These are phyloP conservation scores for Vireo griseus DNA, from an alignment of 2,797 vertebrate species.

Conservation along the genomic window DNA sequence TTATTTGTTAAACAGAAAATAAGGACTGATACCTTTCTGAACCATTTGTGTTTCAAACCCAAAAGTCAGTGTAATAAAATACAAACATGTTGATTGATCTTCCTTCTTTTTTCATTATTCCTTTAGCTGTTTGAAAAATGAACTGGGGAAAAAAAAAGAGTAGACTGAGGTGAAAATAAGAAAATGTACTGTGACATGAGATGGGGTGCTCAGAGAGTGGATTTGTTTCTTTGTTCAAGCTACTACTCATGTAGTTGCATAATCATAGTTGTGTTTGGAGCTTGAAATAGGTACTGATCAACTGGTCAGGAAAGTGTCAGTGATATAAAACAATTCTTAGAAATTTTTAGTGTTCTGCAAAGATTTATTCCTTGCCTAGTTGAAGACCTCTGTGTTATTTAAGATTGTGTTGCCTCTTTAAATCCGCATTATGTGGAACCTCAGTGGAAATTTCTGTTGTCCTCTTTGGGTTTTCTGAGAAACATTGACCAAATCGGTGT, in stretches of 20 bases:
- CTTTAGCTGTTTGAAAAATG: background rate
- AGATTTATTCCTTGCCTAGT: background rate
- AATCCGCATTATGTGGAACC: background rate
- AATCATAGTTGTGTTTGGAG: background rate
- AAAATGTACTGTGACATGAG: background rate
- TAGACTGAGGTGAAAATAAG: background rate
- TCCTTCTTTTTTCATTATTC: background rate
- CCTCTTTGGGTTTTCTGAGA: background rate
- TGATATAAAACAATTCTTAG: background rate
- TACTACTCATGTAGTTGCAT: fast-evolving
- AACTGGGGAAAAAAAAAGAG: background rate
- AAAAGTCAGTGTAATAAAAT: background rate
- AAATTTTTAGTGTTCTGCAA: background rate
- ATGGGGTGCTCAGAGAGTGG: background rate
- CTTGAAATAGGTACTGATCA: background rate
- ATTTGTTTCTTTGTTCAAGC: background rate
- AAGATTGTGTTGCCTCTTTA: background rate
- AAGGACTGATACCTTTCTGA: background rate
- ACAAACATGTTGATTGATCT: background rate
- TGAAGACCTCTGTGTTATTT: background rate
- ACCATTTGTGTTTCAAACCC: background rate
- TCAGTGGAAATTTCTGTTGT: background rate
- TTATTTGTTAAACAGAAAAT: conserved; percentile 50
- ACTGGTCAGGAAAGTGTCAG: background rate
- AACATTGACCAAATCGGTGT: background rate